Percentiles rank a stretch among this genome's conserved stretches.
Evolutionary conservation across 2,797 vertebrate genomes (phyloP).

Genomic region (Channallabes apus): DNA sequence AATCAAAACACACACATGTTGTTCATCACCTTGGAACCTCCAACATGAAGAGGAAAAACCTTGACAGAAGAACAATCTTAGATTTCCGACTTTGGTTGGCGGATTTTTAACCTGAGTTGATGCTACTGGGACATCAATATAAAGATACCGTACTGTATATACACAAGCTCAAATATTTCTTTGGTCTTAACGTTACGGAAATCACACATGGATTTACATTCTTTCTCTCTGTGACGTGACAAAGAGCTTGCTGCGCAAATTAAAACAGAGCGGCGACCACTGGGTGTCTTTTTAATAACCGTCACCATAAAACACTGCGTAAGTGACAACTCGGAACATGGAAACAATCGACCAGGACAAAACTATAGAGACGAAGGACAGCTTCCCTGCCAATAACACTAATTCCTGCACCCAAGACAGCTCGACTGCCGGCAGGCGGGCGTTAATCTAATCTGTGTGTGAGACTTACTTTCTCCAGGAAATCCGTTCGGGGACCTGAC

Average conservation of each 20-base stretch:
- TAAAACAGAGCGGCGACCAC: conserved; percentile 7
- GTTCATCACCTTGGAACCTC: neutral
- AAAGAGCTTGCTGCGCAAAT: conserved; percentile 11
- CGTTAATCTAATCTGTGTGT: conserved; percentile 14
- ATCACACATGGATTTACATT: conserved; percentile 1
- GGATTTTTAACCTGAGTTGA: neutral
- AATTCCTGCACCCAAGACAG: conserved; percentile 21
- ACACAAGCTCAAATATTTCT: neutral
- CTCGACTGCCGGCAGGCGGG: neutral
- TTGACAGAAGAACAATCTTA: neutral
- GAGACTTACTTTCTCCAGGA: conserved; percentile 3
- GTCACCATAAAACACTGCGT: conserved; percentile 3
- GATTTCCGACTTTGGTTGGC: neutral
- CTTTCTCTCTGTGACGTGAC: neutral
- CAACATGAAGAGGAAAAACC: neutral
- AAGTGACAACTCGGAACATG: neutral
- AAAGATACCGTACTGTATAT: neutral
- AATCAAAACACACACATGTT: neutral
- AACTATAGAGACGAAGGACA: conserved; percentile 17
- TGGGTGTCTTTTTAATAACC: conserved; percentile 24
- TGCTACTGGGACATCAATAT: neutral
- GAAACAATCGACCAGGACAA: conserved; percentile 20
- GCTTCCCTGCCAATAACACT: conserved; percentile 21
- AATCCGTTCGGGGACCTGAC: neutral
- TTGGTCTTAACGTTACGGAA: neutral